A percentile compares a stretch with the other conserved stretches of the same genome.
These are phyloP conservation scores for Todiramphus chloris DNA, from an alignment of 2,113 vertebrate genomes.

Conservation along the genomic window DNA sequence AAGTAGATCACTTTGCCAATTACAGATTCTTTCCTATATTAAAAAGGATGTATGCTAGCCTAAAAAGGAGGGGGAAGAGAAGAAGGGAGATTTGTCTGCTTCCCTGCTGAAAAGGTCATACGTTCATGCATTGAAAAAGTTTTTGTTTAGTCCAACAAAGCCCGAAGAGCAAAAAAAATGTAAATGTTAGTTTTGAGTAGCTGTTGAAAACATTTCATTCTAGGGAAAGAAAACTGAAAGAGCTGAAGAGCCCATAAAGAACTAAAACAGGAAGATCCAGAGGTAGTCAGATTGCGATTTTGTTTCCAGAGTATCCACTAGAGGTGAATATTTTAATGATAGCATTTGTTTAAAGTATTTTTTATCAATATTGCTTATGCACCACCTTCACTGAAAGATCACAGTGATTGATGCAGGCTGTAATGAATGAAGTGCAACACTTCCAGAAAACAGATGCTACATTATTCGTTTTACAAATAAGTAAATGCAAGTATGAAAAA, in stretches of 20 bases:
- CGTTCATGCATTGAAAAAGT: background rate
- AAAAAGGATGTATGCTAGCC: background rate
- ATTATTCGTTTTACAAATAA: slow-evolving; percentile 32
- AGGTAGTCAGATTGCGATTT: background rate
- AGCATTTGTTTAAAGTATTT: background rate
- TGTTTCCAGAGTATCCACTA: background rate
- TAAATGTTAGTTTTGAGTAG: slow-evolving; percentile 27
- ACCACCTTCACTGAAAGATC: background rate
- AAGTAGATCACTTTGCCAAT: background rate
- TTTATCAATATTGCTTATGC: background rate
- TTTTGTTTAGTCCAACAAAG: background rate
- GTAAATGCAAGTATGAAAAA: slow-evolving; percentile 45
- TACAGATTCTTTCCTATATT: background rate
- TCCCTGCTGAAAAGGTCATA: background rate
- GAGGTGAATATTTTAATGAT: background rate
- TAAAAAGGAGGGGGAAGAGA: background rate
- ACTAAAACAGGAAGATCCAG: slow-evolving; percentile 27
- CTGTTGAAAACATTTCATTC: slow-evolving; percentile 56
- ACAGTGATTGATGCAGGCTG: background rate
- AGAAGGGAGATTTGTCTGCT: background rate
- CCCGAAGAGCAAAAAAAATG: background rate
- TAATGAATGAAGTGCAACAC: slow-evolving; percentile 10
- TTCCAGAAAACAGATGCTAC: slow-evolving; percentile 30
- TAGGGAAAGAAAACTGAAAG: slow-evolving; percentile 21
- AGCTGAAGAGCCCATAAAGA: background rate